Base-by-base conservation (phyloP, 2,113 vertebrate species). In the Epinephelus lanceolatus region DNA sequence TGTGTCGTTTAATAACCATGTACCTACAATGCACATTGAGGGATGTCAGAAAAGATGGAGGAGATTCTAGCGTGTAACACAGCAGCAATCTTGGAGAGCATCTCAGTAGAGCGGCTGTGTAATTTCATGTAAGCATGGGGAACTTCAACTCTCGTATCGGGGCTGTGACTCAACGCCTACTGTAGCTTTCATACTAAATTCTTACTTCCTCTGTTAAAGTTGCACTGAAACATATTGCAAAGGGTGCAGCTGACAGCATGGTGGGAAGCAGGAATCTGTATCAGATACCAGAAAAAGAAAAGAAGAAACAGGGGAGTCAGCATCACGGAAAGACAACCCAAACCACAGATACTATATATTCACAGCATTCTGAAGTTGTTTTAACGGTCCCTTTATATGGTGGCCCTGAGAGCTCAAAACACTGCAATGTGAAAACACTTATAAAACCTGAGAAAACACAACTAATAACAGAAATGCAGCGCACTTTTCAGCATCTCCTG, bases 361-460 rank as follows among this genome's bases (percentile, higher is more conserved):
- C 17, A 72, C 27, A 69, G 5, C 47, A 52, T 4, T 51, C 2
- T 61, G 7, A 3, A 11, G 21, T 19, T 9, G 14, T 12, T 5
- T n/a, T 1, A n/a, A 21, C 5, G 0, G 19, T 21, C 7, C 10
- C 27, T 45, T 6, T 0, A 45, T 3, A 60, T 0, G 4, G 27
- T 19, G 27, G 8, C 15, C 15, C 7, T 33, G 15, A 62, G 3
- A 33, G 27, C 17, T 37, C 60, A 37, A 37, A 17, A 21, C 60
- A 37, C 9, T 37, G 17, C 60, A 40, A 18, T 5, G 14, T 57
- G n/a, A 57, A n/a, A 57, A 56, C n/a, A 42, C 2, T 42, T 11
- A 42, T 1, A 42, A 37, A 33, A 33, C 6, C 5, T 33, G 33
- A 33, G 4, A 55, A 55, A 56, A 57, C n/a, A 56, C 55, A 25